Evolutionary conservation across 2,113 vertebrate genomes (phyloP).

Genomic region (Hypanus sabinus): DNA sequence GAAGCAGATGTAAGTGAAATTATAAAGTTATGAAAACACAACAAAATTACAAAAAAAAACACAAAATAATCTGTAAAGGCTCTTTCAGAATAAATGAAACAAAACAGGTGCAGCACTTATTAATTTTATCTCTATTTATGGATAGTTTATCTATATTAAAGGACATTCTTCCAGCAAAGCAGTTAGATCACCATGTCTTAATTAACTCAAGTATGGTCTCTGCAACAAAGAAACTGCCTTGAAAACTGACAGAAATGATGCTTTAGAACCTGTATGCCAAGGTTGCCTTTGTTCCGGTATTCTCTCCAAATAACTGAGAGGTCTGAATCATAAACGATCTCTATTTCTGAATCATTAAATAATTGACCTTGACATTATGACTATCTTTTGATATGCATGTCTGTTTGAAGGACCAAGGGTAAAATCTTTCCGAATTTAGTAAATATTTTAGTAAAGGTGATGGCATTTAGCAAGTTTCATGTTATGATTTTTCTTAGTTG

Average conservation of each 20-base stretch:
- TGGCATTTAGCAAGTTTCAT: neutral
- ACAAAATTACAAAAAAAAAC: neutral
- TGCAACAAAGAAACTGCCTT: neutral
- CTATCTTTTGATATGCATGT: neutral
- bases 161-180: neutral
- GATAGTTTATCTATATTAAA: neutral
- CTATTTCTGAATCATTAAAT: neutral
- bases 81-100: neutral
- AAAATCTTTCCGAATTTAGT: neutral
- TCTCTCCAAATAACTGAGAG: neutral
- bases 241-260: neutral
- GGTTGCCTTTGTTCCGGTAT: neutral
- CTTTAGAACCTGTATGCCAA: neutral
- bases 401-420: neutral
- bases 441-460: neutral
- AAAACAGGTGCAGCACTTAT: neutral
- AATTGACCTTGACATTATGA: neutral
- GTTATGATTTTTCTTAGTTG: neutral
- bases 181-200: neutral
- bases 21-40: neutral
- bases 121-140: too few species aligned
- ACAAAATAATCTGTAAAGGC: neutral
- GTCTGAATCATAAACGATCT: neutral
- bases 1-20: neutral
- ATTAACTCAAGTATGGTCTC: neutral